A percentile compares a stretch with the other conserved stretches of the same genome.
Evolutionary conservation across 1,140 invertebrate genomes (phyloP).

Genomic region (Panagrolaimus sp.): DNA sequence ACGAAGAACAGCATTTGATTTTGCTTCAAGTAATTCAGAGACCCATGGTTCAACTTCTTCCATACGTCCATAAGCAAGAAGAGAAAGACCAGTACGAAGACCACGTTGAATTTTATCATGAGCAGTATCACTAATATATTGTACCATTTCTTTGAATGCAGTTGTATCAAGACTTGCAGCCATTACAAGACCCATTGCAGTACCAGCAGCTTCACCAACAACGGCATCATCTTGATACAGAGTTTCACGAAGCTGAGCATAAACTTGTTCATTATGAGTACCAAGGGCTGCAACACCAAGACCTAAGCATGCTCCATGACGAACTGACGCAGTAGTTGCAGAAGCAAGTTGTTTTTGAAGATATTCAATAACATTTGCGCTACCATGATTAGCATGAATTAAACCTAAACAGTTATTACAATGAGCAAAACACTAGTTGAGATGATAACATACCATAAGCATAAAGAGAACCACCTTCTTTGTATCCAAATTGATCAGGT

Average conservation of each 20-base stretch:
- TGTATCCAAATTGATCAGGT: constrained; percentile 76
- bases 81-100: constrained; percentile 78
- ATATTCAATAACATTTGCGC: constrained; percentile 60
- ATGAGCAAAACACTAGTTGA: too few relatives aligned
- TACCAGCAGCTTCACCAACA: constrained; percentile 89
- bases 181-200: constrained; percentile 98
- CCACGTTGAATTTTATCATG: constrained; percentile 97
- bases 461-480: constrained; percentile 94
- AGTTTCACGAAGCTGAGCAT: constrained; percentile 90
- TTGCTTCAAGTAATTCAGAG: constrained; percentile 70
- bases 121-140: constrained; percentile 81
- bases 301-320: constrained; percentile 92
- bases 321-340: constrained; percentile 66
- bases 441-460: constrained; percentile 64
- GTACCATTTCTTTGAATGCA: constrained; percentile 51
- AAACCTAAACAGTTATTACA: constrained; percentile 64
- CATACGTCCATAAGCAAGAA: constrained; percentile 90
- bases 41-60: constrained; percentile 80
- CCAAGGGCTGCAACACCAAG: constrained; percentile 95
- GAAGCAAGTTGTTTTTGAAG: constrained; percentile 45
- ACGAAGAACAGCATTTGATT: constrained; percentile 72
- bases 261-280: constrained; percentile 80
- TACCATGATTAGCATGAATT: constrained; percentile 98
- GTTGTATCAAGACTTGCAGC: constrained; percentile 65
- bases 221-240: constrained; percentile 98